Evolutionary conservation across 1,140 invertebrate genomes (phyloP), one percentile per base, ranked within the genome.

Genomic region (Hyles vespertilio): DNA sequence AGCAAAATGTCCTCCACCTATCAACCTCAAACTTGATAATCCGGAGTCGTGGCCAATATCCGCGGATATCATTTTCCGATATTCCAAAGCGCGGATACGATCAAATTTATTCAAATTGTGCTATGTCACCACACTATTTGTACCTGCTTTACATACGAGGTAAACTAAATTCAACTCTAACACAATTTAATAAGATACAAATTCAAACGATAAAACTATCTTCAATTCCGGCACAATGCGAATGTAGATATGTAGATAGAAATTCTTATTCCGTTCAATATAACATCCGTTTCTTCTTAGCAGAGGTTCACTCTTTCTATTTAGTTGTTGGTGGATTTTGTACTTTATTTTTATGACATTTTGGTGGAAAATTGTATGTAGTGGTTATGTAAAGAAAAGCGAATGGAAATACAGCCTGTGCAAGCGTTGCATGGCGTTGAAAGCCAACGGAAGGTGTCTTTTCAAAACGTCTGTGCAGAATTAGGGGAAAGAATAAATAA

Each of bases 41-140:
- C 71, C 73, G 66, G 56, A 69, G 68, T 76, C 72, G 71, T 69
- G 57, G 60, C 61, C 77, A 82, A 82, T 84, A 12, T 81, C 81
- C 76, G 78, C 67, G 67, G 40, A 58, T 79, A 85, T 85, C 81
- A 85, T 70, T 85, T 84, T 77, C 74, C 77, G 61, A 82, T 84
- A 79, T 67, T 73, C 70, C 74, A 74, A 70, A 58, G 46, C 56
- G 58, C 53, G 50, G 65, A 63, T 59, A 60, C 73, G 72, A 79
- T 87, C 79, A 81, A 87, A 85, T 84, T 74, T 86, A 87, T 87
- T 87, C 81, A 87, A 85, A 85, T 82, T 84, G 78, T 65, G 55
- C 61, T 67, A 58, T 85, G 80, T 84, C 80, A 67, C 70, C 66
- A 65, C 75, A 70, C 59, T 72, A 67, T 61, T 71, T 68, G 55